Percentiles rank a stretch among this genome's conserved stretches.
Evolutionary conservation across 2,888 invertebrate genomes (phyloP).

Genomic region (Resseliella maxima): DNA sequence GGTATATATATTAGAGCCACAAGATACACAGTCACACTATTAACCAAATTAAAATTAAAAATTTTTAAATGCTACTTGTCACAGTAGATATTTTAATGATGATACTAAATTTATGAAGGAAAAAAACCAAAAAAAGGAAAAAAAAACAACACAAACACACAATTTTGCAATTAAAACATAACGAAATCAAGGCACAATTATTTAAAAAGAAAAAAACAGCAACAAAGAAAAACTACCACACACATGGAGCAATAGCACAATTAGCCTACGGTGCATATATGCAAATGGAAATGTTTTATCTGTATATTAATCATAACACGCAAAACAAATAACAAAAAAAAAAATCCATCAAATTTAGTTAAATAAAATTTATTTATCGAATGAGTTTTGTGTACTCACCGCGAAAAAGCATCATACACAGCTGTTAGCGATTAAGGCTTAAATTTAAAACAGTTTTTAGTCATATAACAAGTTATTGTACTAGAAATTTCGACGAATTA

Average conservation of each 20-base stretch:
- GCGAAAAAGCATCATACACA: constrained; percentile 30
- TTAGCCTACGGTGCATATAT: constrained; percentile 36
- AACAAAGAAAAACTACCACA: neutral
- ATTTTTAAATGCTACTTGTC: constrained; percentile 47
- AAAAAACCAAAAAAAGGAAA: neutral
- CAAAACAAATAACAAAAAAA: neutral
- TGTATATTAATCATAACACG: constrained; percentile 32
- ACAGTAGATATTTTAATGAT: constrained; percentile 15
- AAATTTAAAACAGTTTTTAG: constrained; percentile 36
- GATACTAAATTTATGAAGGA: neutral
- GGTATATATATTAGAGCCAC: constrained; percentile 32
- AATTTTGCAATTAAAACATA: constrained; percentile 9
- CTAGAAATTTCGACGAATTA: neutral
- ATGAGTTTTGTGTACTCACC: constrained; percentile 17
- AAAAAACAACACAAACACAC: neutral
- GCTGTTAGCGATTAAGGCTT: constrained; percentile 49
- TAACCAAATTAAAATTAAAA: constrained; percentile 21
- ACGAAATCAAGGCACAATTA: constrained; percentile 19
- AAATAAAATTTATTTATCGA: neutral
- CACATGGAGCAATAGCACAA: constrained; percentile 43
- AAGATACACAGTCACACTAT: constrained; percentile 55
- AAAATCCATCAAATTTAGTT: constrained; percentile 8
- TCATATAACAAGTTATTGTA: constrained; percentile 21
- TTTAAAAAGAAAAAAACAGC: neutral
- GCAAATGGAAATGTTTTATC: constrained; percentile 32